Conservation (phyloP, 2,797 vertebrate genomes). For the Nasua narica region DNA sequence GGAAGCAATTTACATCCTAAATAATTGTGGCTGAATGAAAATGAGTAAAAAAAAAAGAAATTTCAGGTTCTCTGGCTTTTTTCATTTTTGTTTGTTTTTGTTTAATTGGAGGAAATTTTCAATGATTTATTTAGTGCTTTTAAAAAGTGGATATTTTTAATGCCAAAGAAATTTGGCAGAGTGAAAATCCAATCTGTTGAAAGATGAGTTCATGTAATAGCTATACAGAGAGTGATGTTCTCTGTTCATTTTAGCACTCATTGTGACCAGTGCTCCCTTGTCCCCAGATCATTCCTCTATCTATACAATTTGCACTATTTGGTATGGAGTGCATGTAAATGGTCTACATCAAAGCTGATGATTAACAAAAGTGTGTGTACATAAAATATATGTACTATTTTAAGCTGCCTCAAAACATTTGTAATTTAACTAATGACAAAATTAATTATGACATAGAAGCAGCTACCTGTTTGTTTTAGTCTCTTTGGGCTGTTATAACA, state of each 20-base stretch:
- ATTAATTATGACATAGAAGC: not conserved
- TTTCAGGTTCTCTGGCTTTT: not conserved
- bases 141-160: not conserved
- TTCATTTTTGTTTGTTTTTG: not conserved
- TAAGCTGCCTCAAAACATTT: not conserved
- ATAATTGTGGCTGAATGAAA: not conserved
- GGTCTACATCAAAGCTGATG: not conserved
- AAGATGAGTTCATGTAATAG: not conserved
- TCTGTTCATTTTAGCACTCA: not conserved
- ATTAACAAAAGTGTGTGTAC: not conserved
- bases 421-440: not conserved
- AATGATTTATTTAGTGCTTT: not conserved
- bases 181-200: not conserved
- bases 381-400: not conserved
- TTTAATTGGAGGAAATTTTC: not conserved
- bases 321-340: not conserved
- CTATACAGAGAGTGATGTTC: not conserved
- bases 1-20: not conserved
- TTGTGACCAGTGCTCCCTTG: not conserved
- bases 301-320: not conserved
- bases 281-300: not conserved
- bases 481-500: not conserved
- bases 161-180: not conserved
- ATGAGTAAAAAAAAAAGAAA: not conserved
- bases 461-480: not conserved